Evolutionary conservation across 2,888 invertebrate genomes (phyloP), one percentile per base, ranked within the genome.

Genomic region (Clitarchus hookeri): DNA sequence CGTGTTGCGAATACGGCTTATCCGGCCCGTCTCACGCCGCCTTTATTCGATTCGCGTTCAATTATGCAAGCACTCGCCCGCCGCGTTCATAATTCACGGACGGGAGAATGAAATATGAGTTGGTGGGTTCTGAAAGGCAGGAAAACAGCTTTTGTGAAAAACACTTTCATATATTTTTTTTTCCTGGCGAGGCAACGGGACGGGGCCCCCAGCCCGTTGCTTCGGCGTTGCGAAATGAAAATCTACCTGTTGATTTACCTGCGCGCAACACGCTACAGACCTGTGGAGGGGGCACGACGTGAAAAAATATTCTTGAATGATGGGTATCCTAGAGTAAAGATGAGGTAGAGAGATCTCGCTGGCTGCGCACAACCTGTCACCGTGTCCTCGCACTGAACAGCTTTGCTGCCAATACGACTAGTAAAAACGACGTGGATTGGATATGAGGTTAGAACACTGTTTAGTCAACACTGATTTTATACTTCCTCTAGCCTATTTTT

Each of bases 241-340:
- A 65, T 16, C 65, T 65, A 65, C 65, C 65, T 65, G 65, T 65
- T 65, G 65, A 65, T 19, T 65, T 65, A 65, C 65, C 65, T 65
- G 65, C 8, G 3, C 19, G 65, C n/a, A 48, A 48, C 48, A 48
- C 48, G 48, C 48, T 48, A 48, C 16, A 16, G 48, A 36, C 36
- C 36, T 8, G 48, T 9, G 48, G 48, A 48, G 48, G 11, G 8
- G 48, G 36, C 36, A 36, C 36, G 36, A 36, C 36, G 36, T 36
- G 36, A 3, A 36, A 36, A 36, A 1, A 36, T 36, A 36, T 36
- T 36, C 4, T 36, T 36, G 36, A 36, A 36, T 36, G 36, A 36
- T 4, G 36, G 36, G 36, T 36, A 36, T 36, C 4, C 1, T 36
- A 36, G 36, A 36, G 1, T 36, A 36, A 36, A 36, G 36, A 36